Conservation (phyloP, 1,140 invertebrate genomes). For the Helicoverpa zea region DNA sequence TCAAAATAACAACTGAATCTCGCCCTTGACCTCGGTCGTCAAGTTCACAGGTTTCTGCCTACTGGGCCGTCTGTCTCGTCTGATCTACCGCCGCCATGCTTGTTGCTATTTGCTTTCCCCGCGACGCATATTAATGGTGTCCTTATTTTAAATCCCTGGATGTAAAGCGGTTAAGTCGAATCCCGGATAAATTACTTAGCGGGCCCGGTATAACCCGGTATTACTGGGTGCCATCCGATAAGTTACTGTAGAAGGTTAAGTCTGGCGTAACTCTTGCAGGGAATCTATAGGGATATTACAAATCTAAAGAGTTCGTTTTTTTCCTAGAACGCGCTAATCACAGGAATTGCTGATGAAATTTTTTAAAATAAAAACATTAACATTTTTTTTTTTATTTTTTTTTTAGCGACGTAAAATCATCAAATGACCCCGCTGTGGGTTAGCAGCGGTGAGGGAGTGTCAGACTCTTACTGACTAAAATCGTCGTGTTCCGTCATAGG, state of each 20-base stretch:
- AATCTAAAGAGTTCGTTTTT: background rate
- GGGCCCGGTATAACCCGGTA: conserved; percentile 58
- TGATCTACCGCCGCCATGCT: conserved; percentile 50
- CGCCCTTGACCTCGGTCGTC: background rate
- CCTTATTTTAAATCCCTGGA: conserved; percentile 78
- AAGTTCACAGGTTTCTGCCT: conserved; percentile 5
- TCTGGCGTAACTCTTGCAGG: background rate
- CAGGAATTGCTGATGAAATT: too few relatives aligned
- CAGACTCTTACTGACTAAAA: too few relatives aligned
- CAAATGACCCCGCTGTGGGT: too few relatives aligned
- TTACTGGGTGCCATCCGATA: conserved; percentile 45
- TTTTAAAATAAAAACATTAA: too few relatives aligned
- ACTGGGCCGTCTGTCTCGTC: conserved; percentile 4
- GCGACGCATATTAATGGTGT: conserved; percentile 76
- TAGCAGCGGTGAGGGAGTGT: too few relatives aligned
- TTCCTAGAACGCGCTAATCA: background rate
- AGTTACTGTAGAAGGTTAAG: conserved; percentile 22
- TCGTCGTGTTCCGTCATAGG: too few relatives aligned
- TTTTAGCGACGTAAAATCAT: too few relatives aligned
- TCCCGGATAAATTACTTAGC: conserved; percentile 77
- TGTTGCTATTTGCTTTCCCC: conserved; percentile 72
- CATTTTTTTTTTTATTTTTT: too few relatives aligned
- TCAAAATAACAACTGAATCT: conserved; percentile 14
- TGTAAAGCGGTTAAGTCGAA: conserved; percentile 73
- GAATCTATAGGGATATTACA: background rate